These are phyloP conservation scores for Tetramorium bicarinatum DNA, from an alignment of 2,888 invertebrate species.

Conservation along the genomic window DNA sequence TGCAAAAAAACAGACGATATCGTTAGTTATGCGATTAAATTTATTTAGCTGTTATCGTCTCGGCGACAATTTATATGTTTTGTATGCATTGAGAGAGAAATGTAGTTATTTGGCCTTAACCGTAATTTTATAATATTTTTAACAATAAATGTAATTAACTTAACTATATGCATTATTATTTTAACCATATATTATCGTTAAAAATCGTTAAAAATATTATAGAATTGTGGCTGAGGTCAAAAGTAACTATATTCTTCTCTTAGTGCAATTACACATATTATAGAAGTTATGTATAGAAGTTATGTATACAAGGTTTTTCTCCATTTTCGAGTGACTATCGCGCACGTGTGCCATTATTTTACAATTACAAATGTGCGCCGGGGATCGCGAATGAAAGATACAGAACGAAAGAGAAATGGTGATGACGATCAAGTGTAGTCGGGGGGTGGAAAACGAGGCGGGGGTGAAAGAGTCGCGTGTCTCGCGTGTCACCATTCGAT, in stretches of 20 bases:
- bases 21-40: neutral
- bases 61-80: neutral
- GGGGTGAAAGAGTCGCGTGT: constrained; percentile 70
- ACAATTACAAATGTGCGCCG: constrained; percentile 22
- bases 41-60: constrained; percentile 6
- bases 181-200: no score
- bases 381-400: constrained; percentile 37
- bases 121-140: no score
- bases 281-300: neutral
- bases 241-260: no score
- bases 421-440: constrained; percentile 40
- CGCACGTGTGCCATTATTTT: neutral
- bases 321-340: neutral
- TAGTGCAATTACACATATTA: neutral
- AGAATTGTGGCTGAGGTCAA: no score
- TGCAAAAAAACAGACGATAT: neutral
- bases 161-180: no score
- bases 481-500: constrained; percentile 75
- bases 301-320: neutral
- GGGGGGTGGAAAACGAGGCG: constrained; percentile 31
- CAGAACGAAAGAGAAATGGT: constrained; percentile 37
- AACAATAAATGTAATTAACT: no score
- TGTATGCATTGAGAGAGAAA: no score
- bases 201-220: no score
- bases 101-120: no score